Percentiles rank a stretch among this genome's conserved stretches.
These are phyloP conservation scores for Crenichthys baileyi DNA, from an alignment of 2,797 vertebrate genomes.

Conservation along the genomic window DNA sequence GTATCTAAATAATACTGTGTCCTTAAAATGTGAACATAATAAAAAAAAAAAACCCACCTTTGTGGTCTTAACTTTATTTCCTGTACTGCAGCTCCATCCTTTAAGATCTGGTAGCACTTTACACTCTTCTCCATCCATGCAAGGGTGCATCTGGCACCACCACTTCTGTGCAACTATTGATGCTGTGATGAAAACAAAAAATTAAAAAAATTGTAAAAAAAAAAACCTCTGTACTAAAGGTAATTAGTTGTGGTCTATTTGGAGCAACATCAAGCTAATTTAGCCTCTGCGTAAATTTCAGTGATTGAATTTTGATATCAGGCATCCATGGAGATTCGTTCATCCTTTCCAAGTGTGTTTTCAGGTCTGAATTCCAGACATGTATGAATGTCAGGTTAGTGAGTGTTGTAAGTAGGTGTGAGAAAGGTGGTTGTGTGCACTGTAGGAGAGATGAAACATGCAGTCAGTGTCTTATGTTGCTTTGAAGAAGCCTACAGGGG, in stretches of 20 bases:
- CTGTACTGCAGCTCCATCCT: constrained; percentile 98
- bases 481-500: constrained; percentile 53
- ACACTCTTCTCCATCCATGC: constrained; percentile 94
- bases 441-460: constrained; percentile 51
- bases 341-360: constrained; percentile 47
- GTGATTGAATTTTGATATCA: constrained; percentile 50
- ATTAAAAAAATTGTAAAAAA: background rate
- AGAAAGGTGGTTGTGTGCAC: constrained; percentile 35
- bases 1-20: constrained; percentile 11
- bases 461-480: constrained; percentile 63
- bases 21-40: too few species aligned
- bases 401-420: constrained; percentile 45
- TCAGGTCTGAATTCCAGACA: constrained; percentile 57
- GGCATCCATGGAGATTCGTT: constrained; percentile 41
- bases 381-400: constrained; percentile 58
- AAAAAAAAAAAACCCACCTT: constrained; percentile 83
- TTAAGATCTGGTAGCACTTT: constrained; percentile 96
- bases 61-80: constrained; percentile 97
- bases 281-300: constrained; percentile 25
- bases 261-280: constrained; percentile 29
- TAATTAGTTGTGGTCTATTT: constrained; percentile 30
- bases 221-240: constrained; percentile 4
- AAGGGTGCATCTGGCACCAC: constrained; percentile 99
- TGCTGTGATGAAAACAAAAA: constrained; percentile 76
- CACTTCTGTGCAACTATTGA: constrained; percentile 97